Conservation (phyloP, 1,140 invertebrate genomes). For the Solen grandis region DNA sequence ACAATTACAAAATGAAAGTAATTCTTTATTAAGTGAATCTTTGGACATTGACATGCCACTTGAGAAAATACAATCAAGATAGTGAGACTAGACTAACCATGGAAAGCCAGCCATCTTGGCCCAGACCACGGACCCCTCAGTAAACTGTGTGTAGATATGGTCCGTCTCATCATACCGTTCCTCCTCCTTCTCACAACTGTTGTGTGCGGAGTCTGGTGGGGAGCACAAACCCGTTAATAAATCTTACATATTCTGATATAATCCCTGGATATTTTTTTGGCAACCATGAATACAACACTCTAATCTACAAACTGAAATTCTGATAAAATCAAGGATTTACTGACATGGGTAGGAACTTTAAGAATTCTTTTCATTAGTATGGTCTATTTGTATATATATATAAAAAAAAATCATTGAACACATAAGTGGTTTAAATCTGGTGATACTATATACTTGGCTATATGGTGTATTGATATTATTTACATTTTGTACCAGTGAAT, state of each 20-base stretch:
- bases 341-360: no score
- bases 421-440: no score
- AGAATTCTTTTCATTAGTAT: no score
- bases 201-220: constrained; percentile 80
- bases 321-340: no score
- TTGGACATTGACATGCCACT: no score
- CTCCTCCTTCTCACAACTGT: constrained; percentile 82
- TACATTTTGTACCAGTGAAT: neutral
- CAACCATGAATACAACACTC: neutral
- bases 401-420: no score
- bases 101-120: constrained; percentile 84
- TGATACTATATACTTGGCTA: no score
- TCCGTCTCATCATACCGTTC: constrained; percentile 80
- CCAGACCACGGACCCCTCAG: constrained; percentile 86
- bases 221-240: neutral
- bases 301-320: no score
- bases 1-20: no score
- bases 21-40: no score
- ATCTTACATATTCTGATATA: neutral
- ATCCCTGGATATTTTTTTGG: neutral
- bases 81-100: constrained; percentile 85
- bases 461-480: neutral
- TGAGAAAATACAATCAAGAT: no score
- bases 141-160: constrained; percentile 73
- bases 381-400: no score